Conservation (phyloP, 37 sponge, comb jelly and placozoan species). For the Bolinopsis microptera region DNA sequence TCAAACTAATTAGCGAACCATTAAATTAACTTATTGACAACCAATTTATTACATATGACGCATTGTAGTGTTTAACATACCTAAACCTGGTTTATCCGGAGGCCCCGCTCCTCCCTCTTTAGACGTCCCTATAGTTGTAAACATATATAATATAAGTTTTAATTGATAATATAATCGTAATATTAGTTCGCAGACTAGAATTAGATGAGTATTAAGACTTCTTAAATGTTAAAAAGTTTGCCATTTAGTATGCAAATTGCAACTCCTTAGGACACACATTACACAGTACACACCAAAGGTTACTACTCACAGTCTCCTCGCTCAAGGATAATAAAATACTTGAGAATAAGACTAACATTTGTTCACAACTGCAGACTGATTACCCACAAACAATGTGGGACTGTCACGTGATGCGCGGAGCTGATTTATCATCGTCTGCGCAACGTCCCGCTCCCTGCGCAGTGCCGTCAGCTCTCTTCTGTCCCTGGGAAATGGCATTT, state of each 20-base stretch:
- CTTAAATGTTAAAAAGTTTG: too few relatives aligned
- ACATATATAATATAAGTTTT: too few relatives aligned
- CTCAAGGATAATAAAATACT: not conserved
- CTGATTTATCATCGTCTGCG: slow-evolving; percentile 51
- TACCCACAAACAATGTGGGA: not conserved
- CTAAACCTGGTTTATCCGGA: not conserved
- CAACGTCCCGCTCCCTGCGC: slow-evolving; percentile 46
- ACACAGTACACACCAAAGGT: too few relatives aligned
- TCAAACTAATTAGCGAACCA: too few relatives aligned
- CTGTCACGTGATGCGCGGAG: slow-evolving; percentile 48
- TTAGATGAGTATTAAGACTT: too few relatives aligned
- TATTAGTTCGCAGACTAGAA: too few relatives aligned
- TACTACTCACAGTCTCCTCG: not conserved
- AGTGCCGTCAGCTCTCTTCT: slow-evolving; percentile 25
- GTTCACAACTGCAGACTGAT: slow-evolving; percentile 11
- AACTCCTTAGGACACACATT: too few relatives aligned
- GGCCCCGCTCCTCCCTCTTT: not conserved
- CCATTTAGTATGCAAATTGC: too few relatives aligned
- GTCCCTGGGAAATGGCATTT: slow-evolving; percentile 11
- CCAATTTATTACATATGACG: too few relatives aligned
- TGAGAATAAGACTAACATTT: not conserved
- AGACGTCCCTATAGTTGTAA: not conserved
- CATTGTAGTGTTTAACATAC: not conserved
- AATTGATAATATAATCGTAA: too few relatives aligned
- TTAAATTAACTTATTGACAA: too few relatives aligned